phyloP scores from a whole-genome alignment of 2,797 vertebrate species.

The Morelia viridis region DNA sequence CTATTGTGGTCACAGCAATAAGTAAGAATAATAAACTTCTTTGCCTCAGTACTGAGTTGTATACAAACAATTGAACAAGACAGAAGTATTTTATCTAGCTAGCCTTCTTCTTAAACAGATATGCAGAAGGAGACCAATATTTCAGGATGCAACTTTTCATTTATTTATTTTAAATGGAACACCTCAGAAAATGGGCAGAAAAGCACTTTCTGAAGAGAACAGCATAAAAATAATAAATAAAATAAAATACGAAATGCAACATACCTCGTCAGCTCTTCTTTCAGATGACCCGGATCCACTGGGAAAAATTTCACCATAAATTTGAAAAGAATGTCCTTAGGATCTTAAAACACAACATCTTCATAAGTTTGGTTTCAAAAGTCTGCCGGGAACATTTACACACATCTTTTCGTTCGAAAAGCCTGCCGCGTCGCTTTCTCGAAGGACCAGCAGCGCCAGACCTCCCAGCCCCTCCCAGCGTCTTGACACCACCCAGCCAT shows the following conservation, averaged over 20 bases:
- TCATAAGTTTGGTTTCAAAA: constrained; percentile 74
- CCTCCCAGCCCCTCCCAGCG: background rate
- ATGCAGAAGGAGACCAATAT: background rate
- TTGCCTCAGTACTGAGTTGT: background rate
- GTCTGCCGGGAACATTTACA: constrained; percentile 65
- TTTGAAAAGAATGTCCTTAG: constrained; percentile 90
- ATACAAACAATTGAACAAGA: background rate
- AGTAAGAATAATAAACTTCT: background rate
- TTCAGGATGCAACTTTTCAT: background rate
- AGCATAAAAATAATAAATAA: background rate
- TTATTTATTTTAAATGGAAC: background rate
- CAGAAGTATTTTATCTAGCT: background rate
- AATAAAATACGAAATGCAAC: background rate
- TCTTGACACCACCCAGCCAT: background rate
- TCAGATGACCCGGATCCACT: constrained; percentile 90
- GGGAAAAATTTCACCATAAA: constrained; percentile 98
- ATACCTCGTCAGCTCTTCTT: constrained; percentile 91
- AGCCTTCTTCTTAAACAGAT: background rate
- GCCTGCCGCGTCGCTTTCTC: background rate
- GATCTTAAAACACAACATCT: constrained; percentile 84
- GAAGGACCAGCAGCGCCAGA: background rate
- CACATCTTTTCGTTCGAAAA: constrained; percentile 33
- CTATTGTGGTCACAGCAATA: background rate
- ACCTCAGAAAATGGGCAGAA: background rate
- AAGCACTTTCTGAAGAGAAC: background rate